Percentiles rank a stretch among this genome's conserved stretches.
Evolutionary conservation across 1,140 invertebrate genomes (phyloP).

Genomic region (Papilio glaucus): DNA sequence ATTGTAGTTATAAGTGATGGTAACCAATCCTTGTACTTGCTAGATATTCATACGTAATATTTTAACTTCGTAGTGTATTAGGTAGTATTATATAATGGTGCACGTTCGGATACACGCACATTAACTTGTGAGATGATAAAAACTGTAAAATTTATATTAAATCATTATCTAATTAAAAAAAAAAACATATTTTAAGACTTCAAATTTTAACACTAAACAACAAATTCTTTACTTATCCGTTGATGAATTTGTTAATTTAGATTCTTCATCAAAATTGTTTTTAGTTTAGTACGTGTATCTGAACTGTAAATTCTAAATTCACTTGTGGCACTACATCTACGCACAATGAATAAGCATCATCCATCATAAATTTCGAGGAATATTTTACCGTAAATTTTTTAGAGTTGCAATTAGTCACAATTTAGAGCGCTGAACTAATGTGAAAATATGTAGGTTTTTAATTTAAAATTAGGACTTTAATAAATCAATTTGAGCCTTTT

Average conservation of each 20-base stretch:
- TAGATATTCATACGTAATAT: slow-evolving; percentile 37
- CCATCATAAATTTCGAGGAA: slow-evolving; percentile 48
- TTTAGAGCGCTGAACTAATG: background rate
- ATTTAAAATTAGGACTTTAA: too few relatives aligned
- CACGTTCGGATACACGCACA: slow-evolving; percentile 42
- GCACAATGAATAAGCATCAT: slow-evolving; percentile 70
- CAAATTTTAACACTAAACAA: background rate
- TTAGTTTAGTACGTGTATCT: slow-evolving; percentile 35
- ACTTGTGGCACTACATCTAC: slow-evolving; percentile 56
- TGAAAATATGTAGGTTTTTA: too few relatives aligned
- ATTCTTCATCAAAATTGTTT: background rate
- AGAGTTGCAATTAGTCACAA: slow-evolving; percentile 5
- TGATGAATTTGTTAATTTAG: background rate
- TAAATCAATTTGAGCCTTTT: too few relatives aligned
- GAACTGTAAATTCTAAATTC: slow-evolving; percentile 46
- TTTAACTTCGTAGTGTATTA: slow-evolving; percentile 47
- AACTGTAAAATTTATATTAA: background rate
- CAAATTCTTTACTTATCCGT: background rate
- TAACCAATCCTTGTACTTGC: slow-evolving; percentile 32
- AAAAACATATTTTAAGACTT: background rate
- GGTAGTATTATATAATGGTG: slow-evolving; percentile 43
- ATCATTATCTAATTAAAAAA: background rate
- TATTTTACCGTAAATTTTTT: background rate
- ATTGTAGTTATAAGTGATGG: slow-evolving; percentile 27
- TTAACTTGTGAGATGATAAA: background rate